A percentile compares a stretch with the other conserved stretches of the same genome.
Evolutionary conservation across 2,888 invertebrate genomes (phyloP).

Genomic region (Pyralis farinalis): DNA sequence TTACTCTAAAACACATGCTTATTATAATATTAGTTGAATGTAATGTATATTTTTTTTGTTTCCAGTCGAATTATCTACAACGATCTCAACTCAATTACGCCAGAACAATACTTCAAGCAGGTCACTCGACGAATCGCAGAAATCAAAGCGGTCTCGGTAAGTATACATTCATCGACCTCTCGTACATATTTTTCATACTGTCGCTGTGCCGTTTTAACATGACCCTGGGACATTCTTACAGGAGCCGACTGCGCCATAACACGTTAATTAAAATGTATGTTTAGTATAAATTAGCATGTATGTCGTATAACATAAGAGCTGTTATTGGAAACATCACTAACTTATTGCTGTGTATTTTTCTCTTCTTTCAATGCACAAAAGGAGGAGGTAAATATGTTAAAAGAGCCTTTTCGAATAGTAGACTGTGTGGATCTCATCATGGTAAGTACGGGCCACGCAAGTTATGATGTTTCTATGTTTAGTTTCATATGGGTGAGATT

Average conservation of each 20-base stretch:
- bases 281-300: constrained; percentile 31
- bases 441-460: constrained; percentile 57
- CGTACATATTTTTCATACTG: constrained; percentile 19
- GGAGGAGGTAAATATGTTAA: constrained; percentile 75
- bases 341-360: constrained; percentile 69
- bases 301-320: constrained; percentile 27
- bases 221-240: constrained; percentile 33
- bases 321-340: constrained; percentile 67
- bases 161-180: constrained; percentile 48
- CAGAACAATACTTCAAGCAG: constrained; percentile 97
- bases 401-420: constrained; percentile 54
- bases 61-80: constrained; percentile 92
- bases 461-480: constrained; percentile 61
- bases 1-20: no score
- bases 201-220: constrained; percentile 31
- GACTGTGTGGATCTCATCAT: constrained; percentile 49
- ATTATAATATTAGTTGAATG: no score
- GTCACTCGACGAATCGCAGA: constrained; percentile 93
- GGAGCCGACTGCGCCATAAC: constrained; percentile 40
- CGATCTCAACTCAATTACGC: constrained; percentile 94
- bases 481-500: constrained; percentile 21
- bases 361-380: constrained; percentile 72
- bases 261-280: constrained; percentile 44
- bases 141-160: constrained; percentile 94
- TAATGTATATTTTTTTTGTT: constrained; percentile 19